Evolutionary conservation across 2,113 vertebrate genomes (phyloP), one percentile per base, ranked within the genome.

Genomic region (Paracyprichromis sp.): DNA sequence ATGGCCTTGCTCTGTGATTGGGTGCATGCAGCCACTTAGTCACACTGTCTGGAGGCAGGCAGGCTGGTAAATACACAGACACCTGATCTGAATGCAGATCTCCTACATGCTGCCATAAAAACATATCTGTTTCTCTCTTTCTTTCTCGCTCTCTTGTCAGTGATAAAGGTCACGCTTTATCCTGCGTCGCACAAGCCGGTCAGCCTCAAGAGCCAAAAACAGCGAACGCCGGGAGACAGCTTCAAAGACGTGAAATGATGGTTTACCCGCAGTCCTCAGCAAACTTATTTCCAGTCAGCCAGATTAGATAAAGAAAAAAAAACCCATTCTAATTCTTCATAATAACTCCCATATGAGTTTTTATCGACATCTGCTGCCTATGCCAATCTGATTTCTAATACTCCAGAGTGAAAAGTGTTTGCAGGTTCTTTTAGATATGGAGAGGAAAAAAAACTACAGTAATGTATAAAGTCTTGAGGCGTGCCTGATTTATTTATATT

Each of bases 11-110:
- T 10, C 89, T 78, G 84, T 69, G 87, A 88, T 50, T 83, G 63
- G 83, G 21, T 47, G 82, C 85, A 83, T 85, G 79, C 76, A 86
- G 80, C 84, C 82, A 84, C 88, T 92, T 86, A 85, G 88, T 90
- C 88, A 79, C 85, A 78, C 14, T 59, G 85, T 93, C 78, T 86
- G 80, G 45, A 88, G 83, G 81, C 85, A 82, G 80, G 76, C 86
- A 36, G 83, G 86, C 85, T 53, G 52, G 47, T 88, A 90, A 84
- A 89, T 10, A 83, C 66, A 88, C 61, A 87, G 11, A 69, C 36
- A 89, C 54, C 5, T 26, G 9, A 87, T 83, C 88, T 69, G 57
- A 90, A 83, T 84, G 87, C 78, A 86, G 57, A 87, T 43, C 59
- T 53, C 76, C 61, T 21, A n/a, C 61, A 84, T 29, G 10, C 14